These are phyloP conservation scores for Lucilia cuprina DNA, from an alignment of 1,140 invertebrate species.

Conservation along the genomic window DNA sequence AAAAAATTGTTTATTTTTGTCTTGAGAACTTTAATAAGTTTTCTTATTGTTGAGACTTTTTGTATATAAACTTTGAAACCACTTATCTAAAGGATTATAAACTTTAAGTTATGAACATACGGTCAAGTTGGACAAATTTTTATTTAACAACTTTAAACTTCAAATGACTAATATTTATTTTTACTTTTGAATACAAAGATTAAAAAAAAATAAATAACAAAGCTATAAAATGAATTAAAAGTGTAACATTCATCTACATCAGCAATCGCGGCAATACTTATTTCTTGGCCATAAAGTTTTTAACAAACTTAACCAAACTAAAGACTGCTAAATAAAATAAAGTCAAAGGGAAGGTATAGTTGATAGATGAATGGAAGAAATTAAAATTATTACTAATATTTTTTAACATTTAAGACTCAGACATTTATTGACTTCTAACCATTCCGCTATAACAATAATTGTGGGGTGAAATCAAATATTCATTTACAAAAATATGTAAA, in stretches of 20 bases:
- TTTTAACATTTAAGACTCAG: not conserved
- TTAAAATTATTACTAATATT: not conserved
- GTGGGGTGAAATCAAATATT: not conserved
- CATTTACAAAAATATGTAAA: no score
- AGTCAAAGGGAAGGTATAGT: no score
- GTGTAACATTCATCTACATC: no score
- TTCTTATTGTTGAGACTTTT: not conserved
- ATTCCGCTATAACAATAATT: not conserved
- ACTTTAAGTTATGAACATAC: not conserved
- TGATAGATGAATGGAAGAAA: no score
- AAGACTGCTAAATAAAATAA: not conserved
- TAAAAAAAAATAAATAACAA: no score
- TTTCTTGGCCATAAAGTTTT: not conserved
- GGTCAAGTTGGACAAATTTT: not conserved
- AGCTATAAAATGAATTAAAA: no score
- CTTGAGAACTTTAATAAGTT: not conserved
- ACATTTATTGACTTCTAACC: not conserved
- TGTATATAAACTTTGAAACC: not conserved
- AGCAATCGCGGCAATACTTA: not conserved
- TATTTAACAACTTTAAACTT: not conserved
- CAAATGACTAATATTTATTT: not conserved
- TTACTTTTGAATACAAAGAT: not conserved
- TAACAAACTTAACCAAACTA: not conserved
- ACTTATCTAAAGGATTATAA: not conserved
- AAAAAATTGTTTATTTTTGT: not conserved